Base-by-base conservation (phyloP, 2,113 vertebrate species). In the Lipophrys pholis region DNA sequence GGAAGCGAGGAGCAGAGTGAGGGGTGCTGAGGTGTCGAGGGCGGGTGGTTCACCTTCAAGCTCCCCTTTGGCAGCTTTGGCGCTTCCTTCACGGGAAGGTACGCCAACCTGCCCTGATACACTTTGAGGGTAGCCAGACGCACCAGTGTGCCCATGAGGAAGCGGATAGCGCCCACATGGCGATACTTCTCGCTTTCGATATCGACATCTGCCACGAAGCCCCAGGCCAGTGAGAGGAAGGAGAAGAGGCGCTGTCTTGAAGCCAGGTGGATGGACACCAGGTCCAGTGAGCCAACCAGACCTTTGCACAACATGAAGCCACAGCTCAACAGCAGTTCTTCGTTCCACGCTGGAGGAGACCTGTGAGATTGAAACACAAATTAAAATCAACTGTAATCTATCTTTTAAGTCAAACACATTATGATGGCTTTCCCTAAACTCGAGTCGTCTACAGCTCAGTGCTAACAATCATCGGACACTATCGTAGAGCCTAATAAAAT, bases 181-280 rank as follows among this genome's bases (percentile, higher is more conserved):
- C 97, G 95, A 71, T 96, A 97, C 89, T 94, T 96, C 92, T 99
- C 97, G 0, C 96, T 98, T 84, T 97, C 96, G 3, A 97, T 94
- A 87, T 99, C 97, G 30, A 99, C 96, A 0, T 98, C 97, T 0
- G 97, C 96, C 54, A 99, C 92, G 36, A 99, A 97, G 68, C 97
- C 97, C 97, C 97, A 98, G 48, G 97, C 92, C 14, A 97, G 85
- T 65, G 95, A 95, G 1, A 96, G 95, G 87, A 96, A 95, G 15
- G 96, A 96, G 90, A 95, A 96, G 85, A 96, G 78, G 14, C 85
- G 94, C 41, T 82, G 90, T 15, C 87, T 92, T 0, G 95, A 95
- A 56, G 91, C 88, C 0, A 92, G 90, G 75, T 88, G 94, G 73
- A 98, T 76, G 0, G 96, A 97, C 11, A 96, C 93, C 69, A 98